phyloP scores from a whole-genome alignment of 2,888 invertebrate genomes.

The Cenopis cana region DNA sequence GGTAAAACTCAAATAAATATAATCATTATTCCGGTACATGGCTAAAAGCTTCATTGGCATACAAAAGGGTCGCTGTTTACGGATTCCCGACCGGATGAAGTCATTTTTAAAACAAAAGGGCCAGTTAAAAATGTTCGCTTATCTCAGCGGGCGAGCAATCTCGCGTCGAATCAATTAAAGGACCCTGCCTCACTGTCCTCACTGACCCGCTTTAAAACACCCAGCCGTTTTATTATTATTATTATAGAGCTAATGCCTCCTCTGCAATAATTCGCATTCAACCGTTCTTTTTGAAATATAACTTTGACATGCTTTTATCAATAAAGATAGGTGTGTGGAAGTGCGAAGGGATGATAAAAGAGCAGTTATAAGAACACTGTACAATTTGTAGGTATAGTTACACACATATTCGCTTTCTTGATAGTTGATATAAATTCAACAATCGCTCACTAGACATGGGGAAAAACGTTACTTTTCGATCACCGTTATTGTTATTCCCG shows the following conservation, averaged over 20 bases:
- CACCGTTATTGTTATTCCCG: too few species aligned
- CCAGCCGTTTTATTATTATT: conserved; percentile 47
- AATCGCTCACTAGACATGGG: too few species aligned
- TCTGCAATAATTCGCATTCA: conserved; percentile 24
- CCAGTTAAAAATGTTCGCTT: conserved; percentile 57
- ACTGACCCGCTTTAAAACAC: conserved; percentile 49
- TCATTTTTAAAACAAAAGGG: conserved; percentile 66
- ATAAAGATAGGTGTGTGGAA: neutral
- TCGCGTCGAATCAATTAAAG: conserved; percentile 64
- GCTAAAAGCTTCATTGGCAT: conserved; percentile 63
- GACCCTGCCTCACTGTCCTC: conserved; percentile 53
- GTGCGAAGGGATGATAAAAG: neutral
- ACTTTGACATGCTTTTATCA: neutral
- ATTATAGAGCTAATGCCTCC: conserved; percentile 47
- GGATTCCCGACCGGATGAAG: conserved; percentile 50
- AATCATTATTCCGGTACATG: conserved; percentile 60
- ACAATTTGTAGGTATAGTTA: too few species aligned
- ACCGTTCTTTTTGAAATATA: conserved; percentile 5
- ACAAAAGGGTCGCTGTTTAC: conserved; percentile 62
- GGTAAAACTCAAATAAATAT: conserved; percentile 47
- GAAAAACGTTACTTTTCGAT: too few species aligned
- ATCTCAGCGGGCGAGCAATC: conserved; percentile 55
- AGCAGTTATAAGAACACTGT: too few species aligned
- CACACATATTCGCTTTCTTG: too few species aligned
- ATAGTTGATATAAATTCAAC: too few species aligned